Percentiles rank a stretch among this genome's conserved stretches.
phyloP scores from a whole-genome alignment of 2,113 vertebrate species.

The Ophiodon elongatus region DNA sequence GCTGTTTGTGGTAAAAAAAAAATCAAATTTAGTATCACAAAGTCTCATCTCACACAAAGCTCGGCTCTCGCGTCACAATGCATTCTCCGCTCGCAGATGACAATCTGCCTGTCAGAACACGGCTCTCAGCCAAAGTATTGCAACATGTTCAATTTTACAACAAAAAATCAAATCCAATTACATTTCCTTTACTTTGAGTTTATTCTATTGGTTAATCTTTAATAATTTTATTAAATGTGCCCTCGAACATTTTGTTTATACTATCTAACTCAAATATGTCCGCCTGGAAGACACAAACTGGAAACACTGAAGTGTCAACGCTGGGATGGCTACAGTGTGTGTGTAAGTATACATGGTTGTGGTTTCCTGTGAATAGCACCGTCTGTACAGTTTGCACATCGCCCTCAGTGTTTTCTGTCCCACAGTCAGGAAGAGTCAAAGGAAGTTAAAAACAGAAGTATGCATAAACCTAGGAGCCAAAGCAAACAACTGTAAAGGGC shows the following conservation, averaged over 20 bases:
- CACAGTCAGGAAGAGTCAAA: slow-evolving; percentile 39
- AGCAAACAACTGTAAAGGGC: slow-evolving; percentile 39
- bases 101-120: slow-evolving; percentile 1
- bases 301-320: slow-evolving; percentile 26
- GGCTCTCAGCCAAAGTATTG: not conserved
- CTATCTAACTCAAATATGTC: not conserved
- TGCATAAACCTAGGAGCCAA: slow-evolving; percentile 36
- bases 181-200: not conserved
- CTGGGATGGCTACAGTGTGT: slow-evolving; percentile 9
- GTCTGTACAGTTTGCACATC: slow-evolving; percentile 6
- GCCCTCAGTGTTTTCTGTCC: not conserved
- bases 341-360: slow-evolving; percentile 34
- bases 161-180: not conserved
- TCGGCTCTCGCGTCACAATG: not conserved
- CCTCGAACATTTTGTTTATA: not conserved
- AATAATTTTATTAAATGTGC: not conserved
- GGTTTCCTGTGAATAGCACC: slow-evolving; percentile 53
- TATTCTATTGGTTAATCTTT: not conserved
- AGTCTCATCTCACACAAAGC: slow-evolving; percentile 9
- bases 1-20: not conserved
- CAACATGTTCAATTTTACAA: not conserved
- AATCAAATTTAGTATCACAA: not conserved
- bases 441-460: slow-evolving; percentile 72
- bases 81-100: not conserved
- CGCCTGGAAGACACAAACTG: slow-evolving; percentile 11